Conservation (phyloP, 2,888 invertebrate genomes). For the Nymphalis c-album region DNA sequence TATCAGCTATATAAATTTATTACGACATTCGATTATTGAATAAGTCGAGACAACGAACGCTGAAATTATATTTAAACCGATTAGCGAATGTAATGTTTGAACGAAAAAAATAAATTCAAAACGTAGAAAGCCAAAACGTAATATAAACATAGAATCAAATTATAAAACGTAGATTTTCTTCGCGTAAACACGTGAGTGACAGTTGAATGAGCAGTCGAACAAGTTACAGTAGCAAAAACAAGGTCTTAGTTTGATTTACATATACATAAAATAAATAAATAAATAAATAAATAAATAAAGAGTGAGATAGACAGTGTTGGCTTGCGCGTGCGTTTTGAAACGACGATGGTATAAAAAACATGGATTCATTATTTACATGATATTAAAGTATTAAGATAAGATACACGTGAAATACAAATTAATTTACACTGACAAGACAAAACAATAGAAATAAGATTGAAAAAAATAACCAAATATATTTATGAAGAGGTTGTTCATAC, state of each 20-base stretch:
- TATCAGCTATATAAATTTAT: constrained; percentile 43
- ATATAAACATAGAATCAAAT: constrained; percentile 7
- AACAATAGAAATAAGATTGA: not conserved
- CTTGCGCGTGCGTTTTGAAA: constrained; percentile 15
- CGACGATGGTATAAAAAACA: constrained; percentile 7
- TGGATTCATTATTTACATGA: constrained; percentile 1
- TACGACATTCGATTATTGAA: constrained; percentile 10
- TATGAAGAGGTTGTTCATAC: not conserved
- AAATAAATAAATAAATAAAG: too few relatives aligned
- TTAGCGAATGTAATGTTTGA: not conserved
- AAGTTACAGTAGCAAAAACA: constrained; percentile 27
- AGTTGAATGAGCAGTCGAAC: constrained; percentile 44
- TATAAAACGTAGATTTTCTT: constrained; percentile 20
- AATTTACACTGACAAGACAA: not conserved
- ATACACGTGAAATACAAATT: not conserved
- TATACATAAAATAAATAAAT: too few relatives aligned
- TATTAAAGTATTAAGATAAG: constrained; percentile 6
- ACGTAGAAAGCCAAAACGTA: not conserved
- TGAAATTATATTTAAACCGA: constrained; percentile 4
- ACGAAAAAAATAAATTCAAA: not conserved
- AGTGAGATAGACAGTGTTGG: constrained; percentile 10
- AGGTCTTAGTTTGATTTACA: constrained; percentile 33
- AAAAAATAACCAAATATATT: not conserved
- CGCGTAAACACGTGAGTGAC: constrained; percentile 44
- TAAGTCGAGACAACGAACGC: constrained; percentile 6